These are phyloP conservation scores for Thalpophila matura DNA, from an alignment of 2,888 invertebrate species.

Conservation along the genomic window DNA sequence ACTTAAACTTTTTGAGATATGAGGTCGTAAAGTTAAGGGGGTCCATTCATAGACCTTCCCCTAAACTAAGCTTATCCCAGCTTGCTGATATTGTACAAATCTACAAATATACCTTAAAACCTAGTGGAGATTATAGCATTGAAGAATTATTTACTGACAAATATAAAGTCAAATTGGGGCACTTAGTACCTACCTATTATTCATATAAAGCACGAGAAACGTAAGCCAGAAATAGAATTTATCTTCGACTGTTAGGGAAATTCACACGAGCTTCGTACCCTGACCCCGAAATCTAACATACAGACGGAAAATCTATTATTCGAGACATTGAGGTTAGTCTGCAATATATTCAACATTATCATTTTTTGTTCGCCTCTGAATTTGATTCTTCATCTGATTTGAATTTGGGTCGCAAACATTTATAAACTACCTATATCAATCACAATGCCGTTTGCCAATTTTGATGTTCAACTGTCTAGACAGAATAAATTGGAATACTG, in stretches of 20 bases:
- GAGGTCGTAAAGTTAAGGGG: too few relatives aligned
- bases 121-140: too few relatives aligned
- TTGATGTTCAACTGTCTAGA: conserved; percentile 50
- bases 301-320: conserved; percentile 40
- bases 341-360: conserved; percentile 47
- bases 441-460: conserved; percentile 34
- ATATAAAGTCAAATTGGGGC: too few relatives aligned
- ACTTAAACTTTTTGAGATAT: too few relatives aligned
- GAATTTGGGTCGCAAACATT: conserved; percentile 28
- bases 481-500: conserved; percentile 52
- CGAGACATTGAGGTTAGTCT: conserved; percentile 38
- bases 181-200: neutral
- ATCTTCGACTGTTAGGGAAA: conserved; percentile 21
- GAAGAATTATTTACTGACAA: too few relatives aligned
- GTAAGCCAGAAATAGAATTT: conserved; percentile 16
- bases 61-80: too few relatives aligned
- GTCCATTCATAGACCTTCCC: too few relatives aligned
- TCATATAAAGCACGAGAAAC: conserved; percentile 6
- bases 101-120: too few relatives aligned
- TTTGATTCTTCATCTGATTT: conserved; percentile 29
- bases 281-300: conserved; percentile 29
- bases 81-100: too few relatives aligned
- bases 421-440: conserved; percentile 17
- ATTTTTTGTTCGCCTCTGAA: conserved; percentile 33
- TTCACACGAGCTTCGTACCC: conserved; percentile 10